A percentile compares a stretch with the other conserved stretches of the same genome.
Conservation (phyloP, 2,888 invertebrate genomes). For the Tanypteryx hageni region DNA sequence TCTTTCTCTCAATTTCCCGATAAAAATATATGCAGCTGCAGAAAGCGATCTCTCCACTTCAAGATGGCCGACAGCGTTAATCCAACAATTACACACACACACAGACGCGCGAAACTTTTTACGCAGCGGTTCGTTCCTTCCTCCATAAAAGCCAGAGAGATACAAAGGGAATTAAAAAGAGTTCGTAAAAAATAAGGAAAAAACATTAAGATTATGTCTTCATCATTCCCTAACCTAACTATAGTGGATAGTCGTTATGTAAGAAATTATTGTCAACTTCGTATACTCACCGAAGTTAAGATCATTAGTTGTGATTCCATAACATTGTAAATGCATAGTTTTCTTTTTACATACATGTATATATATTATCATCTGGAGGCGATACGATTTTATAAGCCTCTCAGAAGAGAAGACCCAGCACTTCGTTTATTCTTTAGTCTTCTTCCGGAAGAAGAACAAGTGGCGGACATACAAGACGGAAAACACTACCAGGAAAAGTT, state of each 20-base stretch:
- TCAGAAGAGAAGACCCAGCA: no score
- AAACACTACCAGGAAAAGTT: no score
- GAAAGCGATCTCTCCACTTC: slow-evolving; percentile 17
- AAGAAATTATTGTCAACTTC: slow-evolving; percentile 59
- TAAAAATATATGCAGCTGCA: slow-evolving; percentile 36
- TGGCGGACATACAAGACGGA: no score
- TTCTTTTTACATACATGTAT: no score
- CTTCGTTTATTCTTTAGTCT: no score
- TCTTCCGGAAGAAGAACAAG: no score
- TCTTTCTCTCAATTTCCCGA: not conserved
- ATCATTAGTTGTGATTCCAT: slow-evolving; percentile 26
- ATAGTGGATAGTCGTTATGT: slow-evolving; percentile 10
- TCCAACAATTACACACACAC: no score
- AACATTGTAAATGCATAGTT: not conserved
- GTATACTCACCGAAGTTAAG: slow-evolving; percentile 43
- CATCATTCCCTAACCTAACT: not conserved
- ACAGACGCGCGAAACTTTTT: no score
- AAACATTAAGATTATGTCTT: not conserved
- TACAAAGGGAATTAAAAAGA: slow-evolving; percentile 1
- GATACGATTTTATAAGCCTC: no score
- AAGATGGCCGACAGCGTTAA: not conserved
- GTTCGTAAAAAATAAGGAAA: slow-evolving; percentile 30
- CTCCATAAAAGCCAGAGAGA: slow-evolving; percentile 23
- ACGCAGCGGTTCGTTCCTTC: no score
- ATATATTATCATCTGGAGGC: no score